Percentiles rank a stretch among this genome's conserved stretches.
phyloP scores from a whole-genome alignment of 2,797 vertebrate species.

The Hyperoplus lanceolatus region DNA sequence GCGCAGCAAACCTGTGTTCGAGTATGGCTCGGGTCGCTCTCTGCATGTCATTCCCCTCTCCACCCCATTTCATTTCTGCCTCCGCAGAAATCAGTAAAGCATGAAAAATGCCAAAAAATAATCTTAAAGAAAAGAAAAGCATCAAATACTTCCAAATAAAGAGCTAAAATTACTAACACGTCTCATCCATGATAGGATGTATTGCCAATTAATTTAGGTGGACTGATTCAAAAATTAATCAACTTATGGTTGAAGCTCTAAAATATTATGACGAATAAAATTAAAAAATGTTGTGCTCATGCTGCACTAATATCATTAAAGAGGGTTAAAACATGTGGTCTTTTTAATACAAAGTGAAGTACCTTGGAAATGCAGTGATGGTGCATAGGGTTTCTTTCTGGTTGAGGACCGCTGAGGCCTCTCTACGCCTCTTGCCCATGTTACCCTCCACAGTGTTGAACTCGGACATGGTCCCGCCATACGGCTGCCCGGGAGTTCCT shows the following conservation, averaged over 20 bases:
- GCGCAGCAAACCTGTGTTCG: no score
- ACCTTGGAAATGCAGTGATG: slow-evolving; percentile 97
- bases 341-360: background rate
- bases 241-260: background rate
- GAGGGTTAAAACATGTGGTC: background rate
- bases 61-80: no score
- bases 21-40: no score
- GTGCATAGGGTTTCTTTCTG: slow-evolving; percentile 92
- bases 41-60: no score
- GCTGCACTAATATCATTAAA: background rate
- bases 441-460: slow-evolving; percentile 99
- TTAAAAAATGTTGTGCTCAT: background rate
- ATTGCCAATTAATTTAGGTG: background rate
- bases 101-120: no score
- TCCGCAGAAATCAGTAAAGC: no score
- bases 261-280: background rate
- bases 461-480: slow-evolving; percentile 98
- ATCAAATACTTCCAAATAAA: background rate
- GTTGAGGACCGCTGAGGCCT: slow-evolving; percentile 91
- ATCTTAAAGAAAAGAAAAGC: background rate
- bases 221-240: background rate
- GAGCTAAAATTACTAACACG: background rate
- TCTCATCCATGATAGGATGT: background rate
- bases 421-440: slow-evolving; percentile 94
- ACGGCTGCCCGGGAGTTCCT: slow-evolving; percentile 96